Evolutionary conservation across 2,797 vertebrate genomes (phyloP), one percentile per base, ranked within the genome.

Genomic region (Allobates femoralis): DNA sequence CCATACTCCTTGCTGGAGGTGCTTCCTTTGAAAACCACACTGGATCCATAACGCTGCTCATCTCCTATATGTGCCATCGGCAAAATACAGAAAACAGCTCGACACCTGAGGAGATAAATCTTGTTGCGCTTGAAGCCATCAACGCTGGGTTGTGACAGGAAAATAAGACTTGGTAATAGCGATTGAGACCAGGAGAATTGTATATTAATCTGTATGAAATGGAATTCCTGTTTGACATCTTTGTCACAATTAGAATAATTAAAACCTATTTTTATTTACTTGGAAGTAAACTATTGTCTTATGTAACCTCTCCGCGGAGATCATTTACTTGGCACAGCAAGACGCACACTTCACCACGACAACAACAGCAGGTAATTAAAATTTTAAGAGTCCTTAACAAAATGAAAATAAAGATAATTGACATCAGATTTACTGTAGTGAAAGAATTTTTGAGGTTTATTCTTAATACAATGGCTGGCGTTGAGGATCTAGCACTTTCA

Each of bases 41-140:
- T 14, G 11, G 50, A 67, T 50, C 41, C 28, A 53, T 64, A 69
- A 14, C 26, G 2, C 23, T 58, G 50, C 32, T 71, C 58, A 58
- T 73, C 80, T 82, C 28, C 66, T 55, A 79, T n/a, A 51, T 10
- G 79, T 53, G 81, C 81, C 81, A 73, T 18, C n/a, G 67, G 81
- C 81, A 73, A 82, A 73, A 51, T 82, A 34, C 21, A 71, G 51
- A 53, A 81, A 58, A 34, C 30, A 19, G 30, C 51, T 82, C 51
- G 37, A 53, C 50, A 71, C 66, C 81, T 37, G 32, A 37, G 67
- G 81, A 82, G 32, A 23, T 41, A 11, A 71, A 26, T 41, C 34
- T 21, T 12, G 2, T 21, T 21, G 18, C 2, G 37, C 32, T 55
- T 37, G 32, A 62, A 55, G 19, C 51, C 51, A 30, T 55, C 28